Evolutionary conservation across 1,140 invertebrate genomes (phyloP).

Genomic region (Microplitis mediator): DNA sequence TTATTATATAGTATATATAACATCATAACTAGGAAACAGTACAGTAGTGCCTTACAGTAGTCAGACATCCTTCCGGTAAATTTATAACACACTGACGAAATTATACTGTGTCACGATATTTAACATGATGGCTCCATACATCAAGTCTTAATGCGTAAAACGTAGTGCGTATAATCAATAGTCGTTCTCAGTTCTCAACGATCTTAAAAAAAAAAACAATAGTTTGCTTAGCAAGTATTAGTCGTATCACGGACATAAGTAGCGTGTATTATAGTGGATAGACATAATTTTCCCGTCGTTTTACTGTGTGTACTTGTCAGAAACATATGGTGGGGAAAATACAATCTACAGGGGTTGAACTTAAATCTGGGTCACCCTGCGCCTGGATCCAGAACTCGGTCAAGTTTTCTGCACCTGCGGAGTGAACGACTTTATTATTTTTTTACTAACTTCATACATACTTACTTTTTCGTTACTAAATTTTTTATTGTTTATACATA

Average conservation of each 20-base stretch:
- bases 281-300: neutral
- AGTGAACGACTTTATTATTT: slow-evolving; percentile 25
- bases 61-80: too few relatives aligned
- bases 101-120: neutral
- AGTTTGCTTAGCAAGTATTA: too few relatives aligned
- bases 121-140: neutral
- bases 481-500: slow-evolving; percentile 8
- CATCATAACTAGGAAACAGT: too few relatives aligned
- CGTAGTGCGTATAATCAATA: too few relatives aligned
- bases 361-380: slow-evolving; percentile 51
- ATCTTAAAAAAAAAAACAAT: too few relatives aligned
- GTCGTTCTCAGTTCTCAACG: too few relatives aligned
- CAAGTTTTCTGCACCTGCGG: slow-evolving; percentile 58
- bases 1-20: too few relatives aligned
- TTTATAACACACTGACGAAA: neutral
- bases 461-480: neutral
- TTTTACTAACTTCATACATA: slow-evolving; percentile 1
- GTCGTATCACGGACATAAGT: neutral
- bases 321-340: neutral
- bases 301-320: neutral
- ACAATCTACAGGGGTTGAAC: slow-evolving; percentile 24
- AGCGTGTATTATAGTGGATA: neutral
- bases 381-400: slow-evolving; percentile 52
- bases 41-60: too few relatives aligned
- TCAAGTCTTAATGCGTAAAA: neutral